Base-by-base conservation (phyloP, 2,797 vertebrate species). In the Neostethus bicornis region DNA sequence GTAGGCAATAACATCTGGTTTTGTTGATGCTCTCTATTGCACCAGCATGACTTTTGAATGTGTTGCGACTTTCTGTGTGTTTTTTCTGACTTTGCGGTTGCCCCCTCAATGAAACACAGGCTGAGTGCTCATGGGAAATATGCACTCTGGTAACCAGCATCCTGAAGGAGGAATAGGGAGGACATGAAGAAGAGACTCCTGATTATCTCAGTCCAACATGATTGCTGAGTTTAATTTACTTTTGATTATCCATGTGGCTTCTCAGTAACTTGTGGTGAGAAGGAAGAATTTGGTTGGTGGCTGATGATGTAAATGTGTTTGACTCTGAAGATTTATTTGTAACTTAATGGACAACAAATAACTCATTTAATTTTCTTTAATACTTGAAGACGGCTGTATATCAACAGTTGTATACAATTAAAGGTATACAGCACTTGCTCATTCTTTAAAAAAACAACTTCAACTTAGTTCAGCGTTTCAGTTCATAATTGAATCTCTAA, bases 121-220 rank as follows among this genome's bases (percentile, higher is more conserved):
- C 57, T 54, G 59, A 74, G 53, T 52, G 69, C 83, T 86, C 85
- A 64, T 84, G 88, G 87, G 88, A 89, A 89, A 88, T 87, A 84
- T 87, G 78, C 75, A 86, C 78, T 86, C 73, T 70, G 72, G 51
- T 77, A 81, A 60, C 70, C 28, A 5, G 37, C 47, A 43, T 80
- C 71, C 71, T 74, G 66, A 66, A 78, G 73, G 58, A 80, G 73
- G 61, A 75, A 71, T 14, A 2, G 68, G 52, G 61, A 80, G 85
- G 84, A 89, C 87, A 89, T 85, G 76, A 90, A 75, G 46, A 52
- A 62, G 77, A 77, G 66, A 73, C 74, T 81, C 79, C 63, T 78
- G 83, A 85, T 85, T 79, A 81, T 83, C 70, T 51, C 57, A 46
- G 66, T 68, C 52, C 62, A 73, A 54, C 61, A 61, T 73, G 64